Percentiles rank a stretch among this genome's conserved stretches.
Conservation (phyloP, 2,888 invertebrate species). For the Congeria kusceri region DNA sequence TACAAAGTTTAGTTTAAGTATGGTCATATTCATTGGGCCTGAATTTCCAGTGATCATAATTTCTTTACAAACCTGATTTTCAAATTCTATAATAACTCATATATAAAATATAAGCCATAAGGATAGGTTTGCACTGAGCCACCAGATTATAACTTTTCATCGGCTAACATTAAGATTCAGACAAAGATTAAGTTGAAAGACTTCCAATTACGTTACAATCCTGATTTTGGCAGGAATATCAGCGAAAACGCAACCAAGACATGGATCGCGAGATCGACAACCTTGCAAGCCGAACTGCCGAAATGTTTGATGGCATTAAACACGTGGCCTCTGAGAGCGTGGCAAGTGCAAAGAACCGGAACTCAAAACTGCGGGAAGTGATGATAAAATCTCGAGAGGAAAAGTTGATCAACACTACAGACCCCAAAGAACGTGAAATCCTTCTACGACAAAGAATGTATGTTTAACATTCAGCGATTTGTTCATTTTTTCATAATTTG, state of each 20-base stretch:
- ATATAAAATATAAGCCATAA: too few relatives aligned
- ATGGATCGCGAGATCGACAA: slow-evolving; percentile 64
- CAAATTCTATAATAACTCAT: too few relatives aligned
- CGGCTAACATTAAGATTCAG: too few relatives aligned
- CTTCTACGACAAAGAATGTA: slow-evolving; percentile 54
- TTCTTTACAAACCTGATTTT: too few relatives aligned
- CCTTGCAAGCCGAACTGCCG: slow-evolving; percentile 60
- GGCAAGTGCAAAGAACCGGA: slow-evolving; percentile 65
- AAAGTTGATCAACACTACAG: slow-evolving; percentile 45
- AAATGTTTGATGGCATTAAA: slow-evolving; percentile 63
- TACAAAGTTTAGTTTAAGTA: too few relatives aligned
- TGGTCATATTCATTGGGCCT: too few relatives aligned
- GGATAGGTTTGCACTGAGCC: too few relatives aligned
- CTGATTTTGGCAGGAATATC: slow-evolving; percentile 42
- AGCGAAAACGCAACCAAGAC: slow-evolving; percentile 58
- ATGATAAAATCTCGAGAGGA: slow-evolving; percentile 62
- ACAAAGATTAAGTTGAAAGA: too few relatives aligned
- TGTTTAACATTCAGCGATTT: too few relatives aligned
- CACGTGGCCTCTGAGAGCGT: slow-evolving; percentile 45
- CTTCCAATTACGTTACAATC: neutral
- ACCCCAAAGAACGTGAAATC: slow-evolving; percentile 47
- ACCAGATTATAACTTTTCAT: too few relatives aligned
- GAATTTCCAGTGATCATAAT: too few relatives aligned
- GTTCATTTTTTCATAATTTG: too few relatives aligned
- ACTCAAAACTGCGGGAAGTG: slow-evolving; percentile 59